Conservation (phyloP, 2,888 invertebrate species). For the Pasiphila rectangulata region DNA sequence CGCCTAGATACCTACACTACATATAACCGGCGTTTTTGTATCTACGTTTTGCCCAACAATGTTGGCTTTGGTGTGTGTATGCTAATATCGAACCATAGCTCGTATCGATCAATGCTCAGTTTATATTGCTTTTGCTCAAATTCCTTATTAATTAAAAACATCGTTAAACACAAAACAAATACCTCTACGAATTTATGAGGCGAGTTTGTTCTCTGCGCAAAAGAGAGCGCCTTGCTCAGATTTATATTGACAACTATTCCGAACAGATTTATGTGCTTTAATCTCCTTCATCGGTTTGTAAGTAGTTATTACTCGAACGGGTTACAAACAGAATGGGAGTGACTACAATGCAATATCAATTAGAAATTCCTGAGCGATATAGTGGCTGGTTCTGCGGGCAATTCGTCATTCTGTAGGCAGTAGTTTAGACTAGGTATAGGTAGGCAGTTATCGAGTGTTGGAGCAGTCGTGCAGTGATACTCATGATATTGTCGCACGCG, state of each 20-base stretch:
- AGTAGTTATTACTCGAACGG: slow-evolving; percentile 45
- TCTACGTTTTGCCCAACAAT: slow-evolving; percentile 24
- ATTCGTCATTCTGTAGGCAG: slow-evolving; percentile 57
- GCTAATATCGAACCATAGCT: slow-evolving; percentile 20
- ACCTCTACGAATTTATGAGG: slow-evolving; percentile 39
- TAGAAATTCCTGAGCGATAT: slow-evolving; percentile 53
- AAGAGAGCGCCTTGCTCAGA: slow-evolving; percentile 37
- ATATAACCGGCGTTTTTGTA: slow-evolving; percentile 29
- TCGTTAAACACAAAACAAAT: slow-evolving; percentile 40
- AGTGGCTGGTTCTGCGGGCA: slow-evolving; percentile 36
- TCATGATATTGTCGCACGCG: slow-evolving; percentile 67
- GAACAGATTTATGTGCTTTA: slow-evolving; percentile 43
- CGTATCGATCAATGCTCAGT: slow-evolving; percentile 37
- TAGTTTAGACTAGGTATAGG: slow-evolving; percentile 55
- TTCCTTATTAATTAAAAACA: slow-evolving; percentile 43
- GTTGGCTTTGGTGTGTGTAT: slow-evolving; percentile 33
- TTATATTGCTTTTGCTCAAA: slow-evolving; percentile 43
- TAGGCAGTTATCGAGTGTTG: slow-evolving; percentile 54
- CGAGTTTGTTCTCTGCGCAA: slow-evolving; percentile 40
- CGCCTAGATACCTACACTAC: slow-evolving; percentile 21
- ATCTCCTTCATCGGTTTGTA: slow-evolving; percentile 47
- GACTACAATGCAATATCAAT: slow-evolving; percentile 59
- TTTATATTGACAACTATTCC: slow-evolving; percentile 41
- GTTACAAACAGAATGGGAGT: slow-evolving; percentile 46
- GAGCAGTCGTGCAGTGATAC: slow-evolving; percentile 54